A percentile compares a stretch with the other conserved stretches of the same genome.
Conservation (phyloP, 2,797 vertebrate species). For the Darevskia nairensis region DNA sequence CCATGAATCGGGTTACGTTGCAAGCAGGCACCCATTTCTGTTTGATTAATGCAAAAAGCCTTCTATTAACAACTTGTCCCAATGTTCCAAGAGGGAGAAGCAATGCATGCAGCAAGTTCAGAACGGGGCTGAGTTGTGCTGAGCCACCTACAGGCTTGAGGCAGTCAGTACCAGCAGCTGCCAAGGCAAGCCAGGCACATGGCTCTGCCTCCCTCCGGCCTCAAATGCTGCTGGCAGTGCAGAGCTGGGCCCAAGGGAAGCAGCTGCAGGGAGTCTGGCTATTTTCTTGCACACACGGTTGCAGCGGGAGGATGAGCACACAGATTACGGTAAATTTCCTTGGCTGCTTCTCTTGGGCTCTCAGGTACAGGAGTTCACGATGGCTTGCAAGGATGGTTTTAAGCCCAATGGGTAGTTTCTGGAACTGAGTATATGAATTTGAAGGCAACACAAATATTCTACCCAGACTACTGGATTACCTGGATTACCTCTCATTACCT, state of each 20-base stretch:
- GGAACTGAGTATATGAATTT: background rate
- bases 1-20: background rate
- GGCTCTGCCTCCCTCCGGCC: background rate
- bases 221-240: background rate
- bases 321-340: background rate
- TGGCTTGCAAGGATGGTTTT: background rate
- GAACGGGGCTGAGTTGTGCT: background rate
- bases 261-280: background rate
- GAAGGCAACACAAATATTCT: background rate
- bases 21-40: background rate
- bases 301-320: background rate
- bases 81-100: background rate
- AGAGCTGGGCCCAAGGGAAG: background rate
- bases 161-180: background rate
- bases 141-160: background rate
- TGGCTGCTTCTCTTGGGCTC: background rate
- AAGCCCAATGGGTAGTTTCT: background rate
- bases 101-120: background rate
- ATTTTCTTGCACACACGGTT: background rate
- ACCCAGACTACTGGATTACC: background rate
- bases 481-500: constrained; percentile 83
- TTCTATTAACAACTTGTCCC: background rate
- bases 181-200: background rate
- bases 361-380: background rate
- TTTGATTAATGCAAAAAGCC: background rate